Evolutionary conservation across 2,888 invertebrate species (phyloP).

Genomic region (Andrena flavipes): DNA sequence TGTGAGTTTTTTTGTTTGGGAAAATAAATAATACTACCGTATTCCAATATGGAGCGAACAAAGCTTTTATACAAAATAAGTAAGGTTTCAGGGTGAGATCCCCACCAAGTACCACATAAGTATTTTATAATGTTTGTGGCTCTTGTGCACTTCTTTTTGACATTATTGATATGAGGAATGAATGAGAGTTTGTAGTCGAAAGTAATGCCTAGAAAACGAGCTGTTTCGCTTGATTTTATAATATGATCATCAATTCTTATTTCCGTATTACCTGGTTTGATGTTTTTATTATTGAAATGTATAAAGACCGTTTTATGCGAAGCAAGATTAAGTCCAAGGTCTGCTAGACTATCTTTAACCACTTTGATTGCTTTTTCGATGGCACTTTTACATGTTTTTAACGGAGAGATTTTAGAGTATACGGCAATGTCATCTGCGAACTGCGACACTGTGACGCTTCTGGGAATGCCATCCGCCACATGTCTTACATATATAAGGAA

Average conservation of each 20-base stretch:
- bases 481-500: not conserved
- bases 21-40: not conserved
- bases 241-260: not conserved
- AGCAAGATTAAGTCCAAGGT: too few species aligned
- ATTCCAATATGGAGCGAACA: not conserved
- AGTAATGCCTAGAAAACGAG: not conserved
- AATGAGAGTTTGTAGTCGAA: not conserved
- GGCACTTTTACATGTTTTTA: not conserved
- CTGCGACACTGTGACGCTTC: not conserved
- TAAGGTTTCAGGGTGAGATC: slow-evolving; percentile 9
- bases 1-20: not conserved
- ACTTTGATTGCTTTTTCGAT: not conserved
- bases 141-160: not conserved
- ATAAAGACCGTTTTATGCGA: not conserved
- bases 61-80: slow-evolving; percentile 16
- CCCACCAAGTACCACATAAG: not conserved
- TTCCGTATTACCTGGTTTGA: not conserved
- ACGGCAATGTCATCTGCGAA: slow-evolving; percentile 4
- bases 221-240: not conserved
- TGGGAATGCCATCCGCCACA: not conserved
- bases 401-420: not conserved
- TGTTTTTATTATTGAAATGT: not conserved
- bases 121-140: not conserved
- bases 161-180: not conserved
- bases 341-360: too few species aligned